phyloP scores from a whole-genome alignment of 2,797 vertebrate species.

The Hemibagrus guttatus region DNA sequence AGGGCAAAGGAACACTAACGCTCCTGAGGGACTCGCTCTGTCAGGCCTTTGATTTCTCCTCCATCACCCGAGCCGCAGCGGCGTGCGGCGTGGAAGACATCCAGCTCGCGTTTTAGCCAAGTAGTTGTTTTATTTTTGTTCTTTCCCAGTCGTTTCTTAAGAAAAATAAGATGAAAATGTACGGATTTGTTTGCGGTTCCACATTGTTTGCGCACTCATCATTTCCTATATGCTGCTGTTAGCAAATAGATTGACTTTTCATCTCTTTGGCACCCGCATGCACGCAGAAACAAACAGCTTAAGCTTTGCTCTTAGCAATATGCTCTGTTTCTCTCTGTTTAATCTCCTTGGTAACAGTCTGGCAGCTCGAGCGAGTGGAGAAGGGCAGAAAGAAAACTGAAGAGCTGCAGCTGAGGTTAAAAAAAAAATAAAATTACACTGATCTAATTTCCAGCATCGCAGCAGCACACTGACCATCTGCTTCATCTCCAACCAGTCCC shows the following conservation, averaged over 20 bases:
- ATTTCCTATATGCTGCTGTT: conserved; percentile 38
- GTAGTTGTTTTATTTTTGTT: too few species aligned
- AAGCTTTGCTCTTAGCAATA: conserved; percentile 48
- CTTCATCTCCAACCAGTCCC: not conserved
- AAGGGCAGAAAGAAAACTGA: conserved; percentile 18
- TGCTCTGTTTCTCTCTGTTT: conserved; percentile 33
- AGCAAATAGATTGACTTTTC: conserved; percentile 47
- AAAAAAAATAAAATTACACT: not conserved
- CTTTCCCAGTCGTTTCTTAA: too few species aligned
- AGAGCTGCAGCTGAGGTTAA: not conserved
- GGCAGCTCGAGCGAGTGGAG: conserved; percentile 4
- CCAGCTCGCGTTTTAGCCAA: not conserved
- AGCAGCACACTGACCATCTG: conserved; percentile 21
- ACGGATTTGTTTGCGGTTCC: conserved; percentile 14
- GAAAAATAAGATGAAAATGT: not conserved
- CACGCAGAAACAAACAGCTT: conserved; percentile 36
- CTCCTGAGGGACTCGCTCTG: conserved; percentile 39
- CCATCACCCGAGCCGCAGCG: conserved; percentile 36
- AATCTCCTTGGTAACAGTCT: conserved; percentile 52
- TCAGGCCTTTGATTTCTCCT: conserved; percentile 50
- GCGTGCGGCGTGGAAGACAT: conserved; percentile 2
- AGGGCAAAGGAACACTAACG: conserved; percentile 37
- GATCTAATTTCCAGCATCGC: not conserved
- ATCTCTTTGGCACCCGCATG: conserved; percentile 20
- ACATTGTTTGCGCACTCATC: conserved; percentile 19